Evolutionary conservation across 1,140 invertebrate species (phyloP).

Genomic region (Philotrypesis tridentata): DNA sequence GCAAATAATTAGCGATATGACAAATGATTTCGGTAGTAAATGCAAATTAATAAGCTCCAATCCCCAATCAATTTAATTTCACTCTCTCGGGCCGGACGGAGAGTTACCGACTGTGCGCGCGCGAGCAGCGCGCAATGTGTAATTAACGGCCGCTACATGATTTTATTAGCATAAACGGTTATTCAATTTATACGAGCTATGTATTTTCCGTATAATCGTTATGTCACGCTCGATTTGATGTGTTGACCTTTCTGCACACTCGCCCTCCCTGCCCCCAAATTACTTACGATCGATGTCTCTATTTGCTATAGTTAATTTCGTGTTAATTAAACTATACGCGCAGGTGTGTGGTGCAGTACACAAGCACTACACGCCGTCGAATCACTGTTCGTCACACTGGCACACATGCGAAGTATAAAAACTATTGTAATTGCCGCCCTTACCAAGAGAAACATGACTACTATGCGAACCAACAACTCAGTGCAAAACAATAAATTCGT

Average conservation of each 20-base stretch:
- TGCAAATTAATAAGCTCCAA: background rate
- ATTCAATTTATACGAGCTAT: conserved; percentile 19
- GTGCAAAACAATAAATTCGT: conserved; percentile 12
- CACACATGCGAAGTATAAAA: no score
- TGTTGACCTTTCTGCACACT: background rate
- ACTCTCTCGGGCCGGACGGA: background rate
- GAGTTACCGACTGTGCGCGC: background rate
- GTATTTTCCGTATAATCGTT: background rate
- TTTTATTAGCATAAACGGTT: conserved; percentile 16
- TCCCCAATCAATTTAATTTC: conserved; percentile 3
- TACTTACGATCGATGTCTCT: background rate
- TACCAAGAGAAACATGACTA: conserved; percentile 42
- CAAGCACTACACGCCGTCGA: no score
- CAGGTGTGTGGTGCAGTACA: no score
- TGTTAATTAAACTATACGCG: background rate
- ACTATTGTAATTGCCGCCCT: no score
- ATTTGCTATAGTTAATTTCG: background rate
- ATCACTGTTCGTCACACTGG: no score
- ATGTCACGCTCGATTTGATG: background rate
- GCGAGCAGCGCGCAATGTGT: background rate
- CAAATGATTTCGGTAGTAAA: background rate
- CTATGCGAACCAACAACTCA: background rate
- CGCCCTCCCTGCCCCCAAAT: background rate
- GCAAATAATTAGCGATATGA: background rate
- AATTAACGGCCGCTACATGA: background rate